phyloP scores from a whole-genome alignment of 2,797 vertebrate species.

The Manis javanica region DNA sequence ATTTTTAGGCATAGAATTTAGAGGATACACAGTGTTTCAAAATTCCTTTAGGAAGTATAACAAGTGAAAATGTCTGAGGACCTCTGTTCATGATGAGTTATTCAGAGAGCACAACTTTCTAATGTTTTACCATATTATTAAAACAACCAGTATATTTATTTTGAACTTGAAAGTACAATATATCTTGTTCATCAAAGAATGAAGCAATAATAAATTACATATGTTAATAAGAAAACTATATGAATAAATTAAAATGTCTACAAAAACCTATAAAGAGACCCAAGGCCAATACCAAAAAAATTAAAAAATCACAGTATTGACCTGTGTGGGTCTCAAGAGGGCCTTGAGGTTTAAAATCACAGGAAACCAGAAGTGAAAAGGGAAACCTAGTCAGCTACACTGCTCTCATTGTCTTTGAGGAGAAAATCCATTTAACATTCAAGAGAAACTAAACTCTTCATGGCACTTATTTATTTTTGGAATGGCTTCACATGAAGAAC shows the following conservation, averaged over 20 bases:
- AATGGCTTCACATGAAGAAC: background rate
- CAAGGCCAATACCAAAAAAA: background rate
- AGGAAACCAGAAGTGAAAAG: background rate
- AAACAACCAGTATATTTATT: background rate
- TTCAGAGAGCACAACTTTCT: background rate
- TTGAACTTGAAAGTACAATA: background rate
- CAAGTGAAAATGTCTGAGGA: background rate
- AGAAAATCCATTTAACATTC: background rate
- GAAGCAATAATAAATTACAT: background rate
- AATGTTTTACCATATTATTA: slow-evolving; percentile 13
- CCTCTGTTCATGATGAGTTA: background rate
- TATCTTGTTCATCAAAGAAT: background rate
- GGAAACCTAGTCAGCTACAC: background rate
- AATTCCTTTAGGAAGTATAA: background rate
- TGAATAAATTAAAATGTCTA: background rate
- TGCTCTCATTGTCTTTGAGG: background rate
- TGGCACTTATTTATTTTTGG: background rate
- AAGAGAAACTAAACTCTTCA: background rate
- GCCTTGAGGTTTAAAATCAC: background rate
- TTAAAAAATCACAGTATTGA: background rate
- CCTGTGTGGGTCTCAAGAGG: background rate
- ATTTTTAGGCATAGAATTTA: background rate
- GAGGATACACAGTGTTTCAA: background rate
- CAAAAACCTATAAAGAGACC: background rate
- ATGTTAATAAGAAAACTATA: slow-evolving; percentile 9